These are phyloP conservation scores for Potamarius usumacintae DNA, from an alignment of 2,113 vertebrate species.

Conservation along the genomic window DNA sequence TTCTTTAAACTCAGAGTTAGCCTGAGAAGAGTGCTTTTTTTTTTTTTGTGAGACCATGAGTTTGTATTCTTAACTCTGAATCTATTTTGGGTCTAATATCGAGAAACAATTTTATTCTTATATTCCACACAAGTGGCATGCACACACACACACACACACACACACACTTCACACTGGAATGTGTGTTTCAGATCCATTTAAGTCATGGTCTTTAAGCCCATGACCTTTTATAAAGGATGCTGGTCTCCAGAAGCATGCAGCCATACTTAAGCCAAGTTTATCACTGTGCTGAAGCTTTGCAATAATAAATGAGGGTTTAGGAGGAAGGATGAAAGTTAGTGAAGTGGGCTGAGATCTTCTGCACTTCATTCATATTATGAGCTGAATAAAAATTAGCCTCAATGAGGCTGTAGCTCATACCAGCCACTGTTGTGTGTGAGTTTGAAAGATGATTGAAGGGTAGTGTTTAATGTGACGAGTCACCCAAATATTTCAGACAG, in stretches of 20 bases:
- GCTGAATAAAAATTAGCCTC: neutral
- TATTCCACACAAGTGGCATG: neutral
- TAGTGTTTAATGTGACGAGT: too few species aligned
- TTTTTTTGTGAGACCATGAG: neutral
- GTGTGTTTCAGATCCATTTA: constrained; percentile 40
- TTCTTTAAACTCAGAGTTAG: neutral
- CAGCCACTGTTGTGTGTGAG: too few species aligned
- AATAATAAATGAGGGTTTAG: neutral
- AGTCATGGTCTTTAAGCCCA: constrained; percentile 19
- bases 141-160: neutral
- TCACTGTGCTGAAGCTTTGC: neutral
- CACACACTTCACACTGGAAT: constrained; percentile 33
- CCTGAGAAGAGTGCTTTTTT: too few species aligned
- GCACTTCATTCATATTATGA: neutral
- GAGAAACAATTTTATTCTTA: neutral
- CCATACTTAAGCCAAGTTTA: neutral
- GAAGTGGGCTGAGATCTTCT: too few species aligned
- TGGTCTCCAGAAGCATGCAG: neutral
- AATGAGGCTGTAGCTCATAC: too few species aligned
- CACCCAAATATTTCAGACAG: too few species aligned
- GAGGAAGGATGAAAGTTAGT: neutral
- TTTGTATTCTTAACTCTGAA: neutral
- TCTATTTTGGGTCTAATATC: neutral
- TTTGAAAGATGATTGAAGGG: too few species aligned
- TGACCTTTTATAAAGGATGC: constrained; percentile 39